Base-by-base conservation (phyloP, 2,113 vertebrate genomes). In the Dicaeum eximium region DNA sequence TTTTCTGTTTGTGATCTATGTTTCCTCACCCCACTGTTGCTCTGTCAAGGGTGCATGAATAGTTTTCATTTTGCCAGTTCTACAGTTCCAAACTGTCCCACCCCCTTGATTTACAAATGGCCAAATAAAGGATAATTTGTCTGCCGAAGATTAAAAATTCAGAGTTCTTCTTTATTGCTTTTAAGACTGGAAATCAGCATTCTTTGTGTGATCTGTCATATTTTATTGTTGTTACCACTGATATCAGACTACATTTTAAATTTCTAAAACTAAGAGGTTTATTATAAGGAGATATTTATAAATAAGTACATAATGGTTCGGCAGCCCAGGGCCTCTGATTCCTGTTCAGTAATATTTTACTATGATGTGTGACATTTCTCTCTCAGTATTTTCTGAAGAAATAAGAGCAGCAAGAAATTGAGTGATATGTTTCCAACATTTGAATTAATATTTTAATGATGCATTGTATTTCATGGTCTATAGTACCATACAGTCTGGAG, bases 11-110 rank as follows among this genome's bases (percentile, higher is more conserved):
- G n/a, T n/a, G n/a, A n/a, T n/a, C n/a, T n/a, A n/a, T n/a, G n/a
- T n/a, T 75, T 80, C 3, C 20, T 48, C 18, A 72, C 3, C 13
- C 15, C 14, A 15, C 4, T 13, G 7, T 7, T 1, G 0, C 15
- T 50, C 30, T 81, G 18, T 38, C 35, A 81, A 2, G 14, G 17
- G 15, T 58, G 11, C 20, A 60, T 21, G 20, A 50, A 62, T 16
- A 54, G 17, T 25, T 45, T 88, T 27, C 3, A 1, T 79, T 90
- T 88, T 82, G 35, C 10, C 11, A 17, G 1, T 88, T 90, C 17
- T 44, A 70, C 1, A 10, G 15, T 33, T 75, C 7, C 21, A 86
- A 66, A 79, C 23, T 2, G 2, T 8, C 22, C 20, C 38, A 74
- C 6, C 1, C 3, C 3, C 17, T 48, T 81, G 42, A 85, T 48